Evolutionary conservation across 2,797 vertebrate genomes (phyloP).

Genomic region (Enteromius trimaculatus): DNA sequence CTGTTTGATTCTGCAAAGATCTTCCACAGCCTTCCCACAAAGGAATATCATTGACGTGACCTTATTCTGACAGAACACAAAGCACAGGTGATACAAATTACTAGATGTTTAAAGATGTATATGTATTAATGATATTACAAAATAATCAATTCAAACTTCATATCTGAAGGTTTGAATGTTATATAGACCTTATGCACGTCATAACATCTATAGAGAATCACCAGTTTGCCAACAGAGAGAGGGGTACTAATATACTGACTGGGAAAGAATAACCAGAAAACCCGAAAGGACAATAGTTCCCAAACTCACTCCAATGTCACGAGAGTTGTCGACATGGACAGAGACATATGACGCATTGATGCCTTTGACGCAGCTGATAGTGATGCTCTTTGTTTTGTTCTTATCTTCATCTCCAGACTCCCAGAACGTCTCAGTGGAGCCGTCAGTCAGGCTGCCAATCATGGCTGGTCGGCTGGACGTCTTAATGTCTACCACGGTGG

Average conservation of each 20-base stretch:
- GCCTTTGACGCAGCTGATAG: conserved; percentile 97
- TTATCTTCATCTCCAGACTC: conserved; percentile 99
- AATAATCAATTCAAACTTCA: neutral
- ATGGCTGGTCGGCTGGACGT: conserved; percentile 98
- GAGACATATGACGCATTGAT: conserved; percentile 92
- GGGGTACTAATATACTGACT: neutral
- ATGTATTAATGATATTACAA: neutral
- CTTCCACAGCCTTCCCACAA: conserved; percentile 95
- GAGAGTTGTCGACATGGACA: conserved; percentile 98
- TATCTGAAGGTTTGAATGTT: neutral
- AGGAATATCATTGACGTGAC: conserved; percentile 97
- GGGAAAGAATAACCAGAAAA: neutral
- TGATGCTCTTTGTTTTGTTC: conserved; percentile 99
- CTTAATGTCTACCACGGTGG: conserved; percentile 96
- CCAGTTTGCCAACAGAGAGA: neutral
- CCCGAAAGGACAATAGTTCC: neutral
- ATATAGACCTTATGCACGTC: neutral
- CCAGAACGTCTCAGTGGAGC: conserved; percentile 99
- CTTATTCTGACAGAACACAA: conserved; percentile 86
- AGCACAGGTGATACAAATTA: conserved; percentile 6
- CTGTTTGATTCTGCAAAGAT: conserved; percentile 98
- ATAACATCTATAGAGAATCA: neutral
- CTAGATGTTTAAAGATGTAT: neutral
- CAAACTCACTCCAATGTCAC: conserved; percentile 92
- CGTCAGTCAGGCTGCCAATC: conserved; percentile 99